These are phyloP conservation scores for Calliscelio sp. DNA, from an alignment of 2,888 invertebrate species.

Conservation along the genomic window DNA sequence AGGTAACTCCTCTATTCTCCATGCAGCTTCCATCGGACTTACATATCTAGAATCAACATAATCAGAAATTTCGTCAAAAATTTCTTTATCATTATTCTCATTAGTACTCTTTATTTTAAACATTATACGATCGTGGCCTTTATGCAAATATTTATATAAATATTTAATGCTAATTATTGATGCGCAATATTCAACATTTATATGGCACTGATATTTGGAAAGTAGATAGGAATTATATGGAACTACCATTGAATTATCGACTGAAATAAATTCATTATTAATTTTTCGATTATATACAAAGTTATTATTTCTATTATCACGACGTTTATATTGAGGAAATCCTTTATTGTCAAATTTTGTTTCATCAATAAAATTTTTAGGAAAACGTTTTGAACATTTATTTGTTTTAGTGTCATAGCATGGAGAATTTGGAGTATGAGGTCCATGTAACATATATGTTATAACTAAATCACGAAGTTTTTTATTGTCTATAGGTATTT, in stretches of 20 bases:
- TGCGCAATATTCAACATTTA: conserved; percentile 69
- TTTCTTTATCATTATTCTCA: background rate
- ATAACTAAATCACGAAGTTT: conserved; percentile 11
- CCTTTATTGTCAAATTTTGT: conserved; percentile 12
- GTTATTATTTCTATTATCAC: conserved; percentile 5
- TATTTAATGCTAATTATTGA: conserved; percentile 60
- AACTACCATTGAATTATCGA: conserved; percentile 19
- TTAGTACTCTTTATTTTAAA: conserved; percentile 1
- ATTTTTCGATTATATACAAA: conserved; percentile 1
- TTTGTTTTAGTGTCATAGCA: conserved; percentile 9
- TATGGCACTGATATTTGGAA: conserved; percentile 60
- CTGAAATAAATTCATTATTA: background rate
- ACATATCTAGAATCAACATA: conserved; percentile 64
- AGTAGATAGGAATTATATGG: conserved; percentile 45
- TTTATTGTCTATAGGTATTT: conserved; percentile 8
- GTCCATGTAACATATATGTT: conserved; percentile 28
- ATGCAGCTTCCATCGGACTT: conserved; percentile 70
- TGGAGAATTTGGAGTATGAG: background rate
- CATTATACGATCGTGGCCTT: background rate
- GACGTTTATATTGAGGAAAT: conserved; percentile 3
- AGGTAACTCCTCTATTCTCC: conserved; percentile 67
- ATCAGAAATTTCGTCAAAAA: conserved; percentile 32
- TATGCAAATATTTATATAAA: conserved; percentile 56
- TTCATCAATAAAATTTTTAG: background rate
- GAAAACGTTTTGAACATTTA: conserved; percentile 23